Evolutionary conservation across 2,113 vertebrate species (phyloP).

Genomic region (Tinamus guttatus): DNA sequence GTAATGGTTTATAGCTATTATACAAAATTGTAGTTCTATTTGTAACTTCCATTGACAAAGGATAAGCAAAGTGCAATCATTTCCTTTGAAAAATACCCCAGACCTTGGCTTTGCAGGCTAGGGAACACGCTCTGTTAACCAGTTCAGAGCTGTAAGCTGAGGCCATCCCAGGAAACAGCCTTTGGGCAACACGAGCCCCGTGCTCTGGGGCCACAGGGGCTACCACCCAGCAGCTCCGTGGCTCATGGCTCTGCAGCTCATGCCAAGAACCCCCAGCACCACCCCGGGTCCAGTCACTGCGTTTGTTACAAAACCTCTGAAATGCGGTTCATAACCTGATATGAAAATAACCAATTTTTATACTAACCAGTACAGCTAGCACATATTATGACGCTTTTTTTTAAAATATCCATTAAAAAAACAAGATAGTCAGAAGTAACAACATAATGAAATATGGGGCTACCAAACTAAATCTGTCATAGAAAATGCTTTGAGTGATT

Average conservation of each 20-base stretch:
- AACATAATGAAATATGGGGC: not conserved
- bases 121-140: slow-evolving; percentile 65
- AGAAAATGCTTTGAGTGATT: slow-evolving; percentile 4
- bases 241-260: not conserved
- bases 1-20: slow-evolving; percentile 83
- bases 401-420: not conserved
- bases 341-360: not conserved
- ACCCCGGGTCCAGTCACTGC: not conserved
- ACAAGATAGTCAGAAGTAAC: not conserved
- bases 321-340: not conserved
- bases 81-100: slow-evolving; percentile 75
- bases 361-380: not conserved
- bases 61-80: slow-evolving; percentile 81
- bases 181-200: not conserved
- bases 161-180: not conserved
- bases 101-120: slow-evolving; percentile 48
- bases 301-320: not conserved
- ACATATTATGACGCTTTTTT: not conserved
- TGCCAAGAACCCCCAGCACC: not conserved
- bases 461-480: slow-evolving; percentile 14
- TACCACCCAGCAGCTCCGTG: not conserved
- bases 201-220: not conserved
- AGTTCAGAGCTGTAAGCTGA: slow-evolving; percentile 38
- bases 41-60: slow-evolving; percentile 80
- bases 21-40: slow-evolving; percentile 80